Base-by-base conservation (phyloP, 2,797 vertebrate species). In the Anguilla obscura region DNA sequence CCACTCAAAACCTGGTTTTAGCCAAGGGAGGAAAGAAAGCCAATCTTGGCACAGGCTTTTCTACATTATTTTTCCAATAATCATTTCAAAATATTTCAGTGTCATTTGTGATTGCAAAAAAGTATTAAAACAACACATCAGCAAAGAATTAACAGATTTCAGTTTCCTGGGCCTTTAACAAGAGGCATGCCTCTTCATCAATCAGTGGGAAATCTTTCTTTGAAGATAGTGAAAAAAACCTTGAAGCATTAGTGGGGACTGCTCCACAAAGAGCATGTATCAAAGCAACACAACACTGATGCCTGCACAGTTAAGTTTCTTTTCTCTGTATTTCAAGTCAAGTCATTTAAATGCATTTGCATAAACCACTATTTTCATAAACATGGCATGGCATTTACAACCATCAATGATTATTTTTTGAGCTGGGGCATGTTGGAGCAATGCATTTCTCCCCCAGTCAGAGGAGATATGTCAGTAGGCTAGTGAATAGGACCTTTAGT, bases 371-470 rank as follows among this genome's bases (percentile, higher is more conserved):
- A 5, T 21, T 63, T 63, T 21, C n/a, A 54, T 84, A 71, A 71
- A 24, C 56, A 33, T 89, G 90, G 91, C 91, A 89, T 90, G 90
- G 90, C 90, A 79, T 90, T 88, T 94, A 12, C 8, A 48, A 83
- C 89, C 89, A 88, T 91, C 90, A 88, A 40, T 85, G 56, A 76
- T 27, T 69, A 48, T 85, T n/a, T 45, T 66, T 21, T n/a, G 58
- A 63, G 76, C 69, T 87, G 85, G 87, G 40, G 14, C 7, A 24
- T 27, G 83, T 54, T 86, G 9, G 48, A 86, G 90, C 91, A 87
- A 89, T 74, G 90, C 89, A 86, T 91, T 88, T 40, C 92, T 90
- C 88, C 90, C 88, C 87, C 88, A 85, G 86, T 88, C 88, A 87
- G 89, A 71, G 85, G 63, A 84, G 86, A 89, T 88, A 89, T 27